Evolutionary conservation across 2,888 invertebrate species (phyloP).

Genomic region (Tenthredo livida): DNA sequence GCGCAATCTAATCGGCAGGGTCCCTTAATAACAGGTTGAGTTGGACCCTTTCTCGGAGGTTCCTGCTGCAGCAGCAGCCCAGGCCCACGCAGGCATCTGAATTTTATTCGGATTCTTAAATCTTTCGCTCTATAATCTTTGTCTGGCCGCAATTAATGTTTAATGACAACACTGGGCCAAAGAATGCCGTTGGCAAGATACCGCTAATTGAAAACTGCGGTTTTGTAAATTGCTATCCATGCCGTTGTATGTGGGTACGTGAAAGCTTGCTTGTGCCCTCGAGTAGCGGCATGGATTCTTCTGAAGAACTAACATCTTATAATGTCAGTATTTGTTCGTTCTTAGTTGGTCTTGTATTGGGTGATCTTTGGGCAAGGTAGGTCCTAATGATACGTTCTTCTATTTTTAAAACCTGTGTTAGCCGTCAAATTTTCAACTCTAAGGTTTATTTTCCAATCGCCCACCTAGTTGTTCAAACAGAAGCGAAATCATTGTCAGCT

Average conservation of each 20-base stretch:
- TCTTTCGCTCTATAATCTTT: constrained; percentile 67
- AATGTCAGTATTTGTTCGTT: constrained; percentile 14
- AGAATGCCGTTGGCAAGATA: constrained; percentile 62
- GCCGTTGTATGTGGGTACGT: constrained; percentile 21
- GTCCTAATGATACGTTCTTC: constrained; percentile 37
- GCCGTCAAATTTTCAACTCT: neutral
- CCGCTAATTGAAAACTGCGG: constrained; percentile 71
- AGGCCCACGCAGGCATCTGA: constrained; percentile 54
- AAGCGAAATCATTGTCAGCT: constrained; percentile 41
- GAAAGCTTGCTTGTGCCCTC: constrained; percentile 31
- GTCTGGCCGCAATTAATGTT: constrained; percentile 71
- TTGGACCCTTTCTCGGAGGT: constrained; percentile 15
- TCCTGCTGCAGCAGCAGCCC: constrained; percentile 6
- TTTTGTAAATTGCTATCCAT: constrained; percentile 56
- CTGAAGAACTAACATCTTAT: constrained; percentile 18
- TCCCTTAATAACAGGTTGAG: constrained; percentile 75
- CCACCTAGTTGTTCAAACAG: constrained; percentile 18
- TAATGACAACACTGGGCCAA: constrained; percentile 68
- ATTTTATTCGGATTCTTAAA: constrained; percentile 69
- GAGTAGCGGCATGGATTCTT: constrained; percentile 33
- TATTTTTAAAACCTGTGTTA: neutral
- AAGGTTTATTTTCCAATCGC: neutral
- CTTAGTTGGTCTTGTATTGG: neutral
- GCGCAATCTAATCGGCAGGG: constrained; percentile 75
- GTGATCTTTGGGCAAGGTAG: constrained; percentile 15